These are phyloP conservation scores for Sminthurinus aureus DNA, from an alignment of 2,888 invertebrate genomes.

Conservation along the genomic window DNA sequence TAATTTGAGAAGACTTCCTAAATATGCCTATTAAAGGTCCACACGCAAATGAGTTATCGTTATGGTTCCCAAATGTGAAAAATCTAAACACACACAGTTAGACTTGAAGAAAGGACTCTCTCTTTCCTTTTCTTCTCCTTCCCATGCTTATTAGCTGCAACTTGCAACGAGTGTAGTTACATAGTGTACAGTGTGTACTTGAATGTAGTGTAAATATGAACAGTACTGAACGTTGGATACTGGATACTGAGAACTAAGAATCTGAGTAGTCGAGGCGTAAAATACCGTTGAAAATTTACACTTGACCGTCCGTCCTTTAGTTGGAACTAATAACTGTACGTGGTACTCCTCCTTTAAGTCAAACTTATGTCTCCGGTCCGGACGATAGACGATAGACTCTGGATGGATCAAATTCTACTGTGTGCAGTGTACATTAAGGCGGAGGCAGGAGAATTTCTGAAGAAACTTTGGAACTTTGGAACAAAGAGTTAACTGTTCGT, in stretches of 20 bases:
- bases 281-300: conserved; percentile 30
- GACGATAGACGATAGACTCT: background rate
- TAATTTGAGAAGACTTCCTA: conserved; percentile 13
- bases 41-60: conserved; percentile 35
- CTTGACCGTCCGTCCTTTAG: conserved; percentile 12
- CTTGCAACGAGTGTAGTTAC: background rate
- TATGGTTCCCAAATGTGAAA: conserved; percentile 31
- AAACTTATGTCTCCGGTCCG: conserved; percentile 11
- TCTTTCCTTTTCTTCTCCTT: background rate
- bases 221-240: background rate
- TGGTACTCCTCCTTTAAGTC: conserved; percentile 9
- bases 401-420: conserved; percentile 5
- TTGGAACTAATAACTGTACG: conserved; percentile 16
- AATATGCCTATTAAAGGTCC: conserved; percentile 25
- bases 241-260: background rate
- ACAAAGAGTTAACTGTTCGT: conserved; percentile 39
- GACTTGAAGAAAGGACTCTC: background rate
- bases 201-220: background rate
- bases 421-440: conserved; percentile 18
- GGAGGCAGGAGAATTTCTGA: conserved; percentile 8
- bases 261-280: conserved; percentile 20
- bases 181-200: background rate
- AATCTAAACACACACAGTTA: background rate
- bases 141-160: background rate
- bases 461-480: background rate